Evolutionary conservation across 2,888 invertebrate genomes (phyloP), one percentile per base, ranked within the genome.

Genomic region (Fabriciana adippe): DNA sequence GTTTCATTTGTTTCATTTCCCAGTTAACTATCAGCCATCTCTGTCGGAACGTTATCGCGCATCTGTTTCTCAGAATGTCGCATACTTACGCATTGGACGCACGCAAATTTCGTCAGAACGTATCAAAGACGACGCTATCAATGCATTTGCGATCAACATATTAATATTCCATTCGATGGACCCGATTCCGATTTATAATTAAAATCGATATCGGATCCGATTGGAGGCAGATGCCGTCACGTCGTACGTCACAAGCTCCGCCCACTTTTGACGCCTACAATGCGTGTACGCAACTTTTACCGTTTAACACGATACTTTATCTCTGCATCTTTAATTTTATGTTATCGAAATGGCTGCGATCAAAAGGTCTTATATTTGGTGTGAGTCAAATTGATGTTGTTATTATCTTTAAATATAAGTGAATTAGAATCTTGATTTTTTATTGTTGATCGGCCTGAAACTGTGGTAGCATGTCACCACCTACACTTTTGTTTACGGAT

Each of bases 101-200:
- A 88, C 88, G 89, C 84, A 84, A 88, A 86, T 81, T 81, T 82
- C 79, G 82, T 79, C 81, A 84, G 84, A 82, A 81, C 81, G 81
- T 85, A 85, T 87, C 87, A 88, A 88, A 88, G 86, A 79, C 79
- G 78, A 79, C 78, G 83, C 81, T 88, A 89, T 88, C 90, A 79
- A 73, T 77, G 78, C 82, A 76, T 80, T 83, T 84, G 87, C 89
- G 87, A 91, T 90, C 91, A 84, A 86, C 85, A 87, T 91, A 89
- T 90, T 92, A 91, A 90, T 88, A 92, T 90, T 90, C 90, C 88
- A 91, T 90, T 90, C 90, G 89, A 90, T 90, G 85, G 83, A 86
- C 82, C 80, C 84, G 87, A 83, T 86, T 65, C 86, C 88, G 89
- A 90, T 89, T 90, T 90, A 90, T 91, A 91, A 91, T 91, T 91